Evolutionary conservation across 2,888 invertebrate species (phyloP).

Genomic region (Tromatobia lineatoria): DNA sequence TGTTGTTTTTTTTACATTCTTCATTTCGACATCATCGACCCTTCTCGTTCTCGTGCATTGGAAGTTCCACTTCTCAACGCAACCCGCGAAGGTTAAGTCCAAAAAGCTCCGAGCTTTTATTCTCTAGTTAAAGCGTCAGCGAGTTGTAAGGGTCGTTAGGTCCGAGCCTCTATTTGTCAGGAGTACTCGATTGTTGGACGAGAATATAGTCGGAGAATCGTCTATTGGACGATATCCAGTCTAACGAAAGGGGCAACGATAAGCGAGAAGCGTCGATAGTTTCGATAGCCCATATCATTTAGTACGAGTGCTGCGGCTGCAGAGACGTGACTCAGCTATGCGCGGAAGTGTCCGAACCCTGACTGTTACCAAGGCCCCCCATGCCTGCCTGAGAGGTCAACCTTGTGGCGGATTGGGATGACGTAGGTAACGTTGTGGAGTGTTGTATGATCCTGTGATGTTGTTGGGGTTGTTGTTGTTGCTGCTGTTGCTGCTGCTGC

Average conservation of each 20-base stretch:
- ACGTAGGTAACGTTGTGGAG: conserved; percentile 71
- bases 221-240: background rate
- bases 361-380: conserved; percentile 83
- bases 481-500: conserved; percentile 53
- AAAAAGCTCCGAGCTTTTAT: background rate
- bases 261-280: conserved; percentile 37
- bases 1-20: background rate
- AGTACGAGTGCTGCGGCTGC: conserved; percentile 85
- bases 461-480: conserved; percentile 55
- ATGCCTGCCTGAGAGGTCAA: conserved; percentile 81
- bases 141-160: background rate
- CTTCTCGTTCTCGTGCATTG: conserved; percentile 40
- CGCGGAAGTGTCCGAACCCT: conserved; percentile 83
- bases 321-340: conserved; percentile 85
- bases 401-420: conserved; percentile 81
- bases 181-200: background rate
- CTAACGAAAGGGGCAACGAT: background rate
- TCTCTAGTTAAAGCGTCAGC: no score
- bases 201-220: background rate
- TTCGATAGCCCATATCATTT: conserved; percentile 58
- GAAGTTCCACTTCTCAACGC: conserved; percentile 3
- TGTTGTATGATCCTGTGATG: conserved; percentile 65
- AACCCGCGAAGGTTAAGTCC: background rate
- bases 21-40: conserved; percentile 38
- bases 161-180: background rate